A percentile compares a stretch with the other conserved stretches of the same genome.
phyloP scores from a whole-genome alignment of 2,888 invertebrate species.

The Sisyra terminalis region DNA sequence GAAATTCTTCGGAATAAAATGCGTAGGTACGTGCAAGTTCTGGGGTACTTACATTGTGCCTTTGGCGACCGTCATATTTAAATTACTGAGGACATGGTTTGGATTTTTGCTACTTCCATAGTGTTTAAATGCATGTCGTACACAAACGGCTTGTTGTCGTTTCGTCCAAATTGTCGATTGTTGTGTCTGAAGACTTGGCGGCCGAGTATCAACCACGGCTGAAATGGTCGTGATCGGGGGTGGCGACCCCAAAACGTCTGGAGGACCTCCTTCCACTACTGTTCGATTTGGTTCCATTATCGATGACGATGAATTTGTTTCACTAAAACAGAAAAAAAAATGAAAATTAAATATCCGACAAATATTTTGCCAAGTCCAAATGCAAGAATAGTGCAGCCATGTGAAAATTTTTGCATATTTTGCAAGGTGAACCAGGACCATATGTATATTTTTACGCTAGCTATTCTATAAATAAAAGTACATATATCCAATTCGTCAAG shows the following conservation, averaged over 20 bases:
- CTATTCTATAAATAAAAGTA: too few relatives aligned
- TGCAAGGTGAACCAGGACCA: too few relatives aligned
- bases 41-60: conserved; percentile 75
- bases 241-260: neutral
- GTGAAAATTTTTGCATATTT: neutral
- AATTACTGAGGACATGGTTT: conserved; percentile 71
- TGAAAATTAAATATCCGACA: neutral
- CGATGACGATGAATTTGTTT: conserved; percentile 25
- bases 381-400: conserved; percentile 3
- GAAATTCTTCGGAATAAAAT: too few relatives aligned
- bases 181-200: conserved; percentile 23
- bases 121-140: conserved; percentile 74
- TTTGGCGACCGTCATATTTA: conserved; percentile 86
- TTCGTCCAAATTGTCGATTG: conserved; percentile 43
- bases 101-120: conserved; percentile 79
- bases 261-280: neutral
- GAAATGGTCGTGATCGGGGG: conserved; percentile 9
- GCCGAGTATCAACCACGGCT: conserved; percentile 16
- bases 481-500: too few relatives aligned
- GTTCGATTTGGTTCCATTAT: conserved; percentile 14
- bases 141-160: conserved; percentile 72
- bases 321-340: conserved; percentile 23
- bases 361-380: neutral
- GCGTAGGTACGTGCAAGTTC: neutral
- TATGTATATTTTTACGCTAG: too few relatives aligned